phyloP scores from a whole-genome alignment of 2,113 vertebrate genomes.

The Anarhynchus alexandrinus region DNA sequence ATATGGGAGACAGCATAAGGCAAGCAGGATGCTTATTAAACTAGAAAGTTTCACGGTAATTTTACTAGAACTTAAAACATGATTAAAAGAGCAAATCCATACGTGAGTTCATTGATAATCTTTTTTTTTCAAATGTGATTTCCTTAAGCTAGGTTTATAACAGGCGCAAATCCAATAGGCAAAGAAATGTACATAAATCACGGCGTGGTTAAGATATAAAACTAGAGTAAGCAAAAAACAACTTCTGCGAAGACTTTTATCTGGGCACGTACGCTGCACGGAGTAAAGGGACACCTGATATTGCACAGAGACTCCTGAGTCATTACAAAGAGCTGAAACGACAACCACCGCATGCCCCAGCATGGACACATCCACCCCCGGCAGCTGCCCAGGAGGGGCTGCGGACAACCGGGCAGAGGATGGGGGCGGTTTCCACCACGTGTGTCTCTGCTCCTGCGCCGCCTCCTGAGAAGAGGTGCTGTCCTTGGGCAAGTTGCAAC shows the following conservation, averaged over 20 bases:
- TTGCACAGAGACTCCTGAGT: background rate
- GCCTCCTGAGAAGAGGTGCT: background rate
- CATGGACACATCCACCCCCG: background rate
- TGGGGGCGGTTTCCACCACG: background rate
- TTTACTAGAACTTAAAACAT: background rate
- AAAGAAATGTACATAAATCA: background rate
- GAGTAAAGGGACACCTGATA: background rate
- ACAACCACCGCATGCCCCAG: background rate
- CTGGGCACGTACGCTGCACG: background rate
- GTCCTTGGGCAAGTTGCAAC: background rate
- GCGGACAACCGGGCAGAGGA: fast-evolving
- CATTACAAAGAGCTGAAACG: background rate
- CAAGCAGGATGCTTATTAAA: background rate
- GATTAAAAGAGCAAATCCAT: background rate
- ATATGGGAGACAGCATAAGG: slow-evolving; percentile 14
- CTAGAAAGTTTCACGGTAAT: background rate
- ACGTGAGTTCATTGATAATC: background rate
- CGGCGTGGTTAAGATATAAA: background rate
- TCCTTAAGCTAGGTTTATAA: background rate
- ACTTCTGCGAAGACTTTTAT: background rate
- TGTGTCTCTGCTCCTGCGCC: background rate
- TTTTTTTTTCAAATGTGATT: background rate
- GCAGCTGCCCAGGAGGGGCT: background rate
- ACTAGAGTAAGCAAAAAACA: background rate
- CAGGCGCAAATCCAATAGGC: background rate